A percentile compares a stretch with the other conserved stretches of the same genome.
Evolutionary conservation across 2,113 vertebrate genomes (phyloP).

Genomic region (Platichthys flesus): DNA sequence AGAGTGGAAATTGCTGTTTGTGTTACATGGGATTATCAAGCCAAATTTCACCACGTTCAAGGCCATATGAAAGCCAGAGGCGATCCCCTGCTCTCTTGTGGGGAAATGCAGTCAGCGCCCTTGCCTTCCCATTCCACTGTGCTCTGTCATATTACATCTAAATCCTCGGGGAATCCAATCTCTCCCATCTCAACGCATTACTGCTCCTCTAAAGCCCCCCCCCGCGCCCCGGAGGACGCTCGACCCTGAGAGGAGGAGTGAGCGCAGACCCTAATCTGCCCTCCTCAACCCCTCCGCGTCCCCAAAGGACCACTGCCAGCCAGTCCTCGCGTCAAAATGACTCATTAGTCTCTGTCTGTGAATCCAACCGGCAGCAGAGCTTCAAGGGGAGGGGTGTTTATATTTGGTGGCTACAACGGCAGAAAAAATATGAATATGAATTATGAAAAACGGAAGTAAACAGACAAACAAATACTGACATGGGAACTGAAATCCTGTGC

Average conservation of each 20-base stretch:
- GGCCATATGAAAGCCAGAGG: constrained; percentile 24
- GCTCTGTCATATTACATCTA: constrained; percentile 71
- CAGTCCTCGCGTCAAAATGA: constrained; percentile 60
- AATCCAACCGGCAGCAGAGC: constrained; percentile 60
- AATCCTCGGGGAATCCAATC: constrained; percentile 50
- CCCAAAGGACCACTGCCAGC: constrained; percentile 61
- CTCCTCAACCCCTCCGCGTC: constrained; percentile 51
- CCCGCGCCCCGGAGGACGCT: constrained; percentile 41
- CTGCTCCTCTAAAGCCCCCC: constrained; percentile 50
- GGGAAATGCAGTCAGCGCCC: constrained; percentile 18
- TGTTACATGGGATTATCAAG: constrained; percentile 30
- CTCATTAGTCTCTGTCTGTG: constrained; percentile 55
- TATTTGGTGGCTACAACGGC: constrained; percentile 2
- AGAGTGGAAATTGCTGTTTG: not conserved
- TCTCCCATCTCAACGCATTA: constrained; percentile 65
- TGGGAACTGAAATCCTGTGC: constrained; percentile 24
- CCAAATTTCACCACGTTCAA: constrained; percentile 31
- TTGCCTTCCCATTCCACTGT: constrained; percentile 31
- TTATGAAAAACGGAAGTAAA: constrained; percentile 25
- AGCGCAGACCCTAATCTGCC: constrained; percentile 53
- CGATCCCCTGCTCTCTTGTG: constrained; percentile 28
- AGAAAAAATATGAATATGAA: constrained; percentile 31
- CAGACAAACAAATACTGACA: constrained; percentile 36
- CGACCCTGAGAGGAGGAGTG: constrained; percentile 51
- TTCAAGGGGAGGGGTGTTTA: constrained; percentile 49